Evolutionary conservation across 2,113 vertebrate species (phyloP), one percentile per base, ranked within the genome.

Genomic region (Rafetus swinhoei): DNA sequence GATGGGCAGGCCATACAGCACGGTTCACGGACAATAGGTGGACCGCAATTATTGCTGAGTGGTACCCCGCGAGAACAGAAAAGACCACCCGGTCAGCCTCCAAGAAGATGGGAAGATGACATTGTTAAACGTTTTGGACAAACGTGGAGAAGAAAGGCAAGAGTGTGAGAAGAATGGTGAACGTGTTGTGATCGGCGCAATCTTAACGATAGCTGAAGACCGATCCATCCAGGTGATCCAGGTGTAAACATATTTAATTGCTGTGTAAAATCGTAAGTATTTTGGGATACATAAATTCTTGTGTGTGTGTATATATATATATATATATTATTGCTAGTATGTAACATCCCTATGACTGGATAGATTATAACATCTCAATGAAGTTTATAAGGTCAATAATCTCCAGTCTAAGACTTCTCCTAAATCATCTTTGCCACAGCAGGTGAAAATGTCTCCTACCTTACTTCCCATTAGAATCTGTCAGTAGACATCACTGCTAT

Each of bases 361-460:
- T 69, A 82, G 39, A 19, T 81, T 82, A 2, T 10, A 82, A 81
- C 4, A 76, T 19, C 59, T 77, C 18, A 19, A 9, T 82, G n/a
- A 52, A 57, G 25, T 93, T 82, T 22, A 79, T 87, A 11, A 89
- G 76, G 29, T 54, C 85, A 57, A 15, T 3, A 29, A 80, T 11
- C 27, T n/a, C 50, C 53, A 39, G 55, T 82, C 90, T 25, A 87
- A 50, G 77, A 82, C 55, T 86, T 56, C 39, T 88, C 35, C 29
- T 45, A 87, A 86, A 29, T 92, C 53, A 35, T 29, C 53, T 62
- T 22, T 15, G 53, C 45, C 18, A 82, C 27, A 94, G 76, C 2
- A 62, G n/a, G 50, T 19, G 53, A 72, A 79, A 56, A 53, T 4
- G 4, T 54, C 25, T 83, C 60, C 54, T 55, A 24, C 3, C 7